Conservation (phyloP, 1,140 invertebrate species). For the Delia radicum region DNA sequence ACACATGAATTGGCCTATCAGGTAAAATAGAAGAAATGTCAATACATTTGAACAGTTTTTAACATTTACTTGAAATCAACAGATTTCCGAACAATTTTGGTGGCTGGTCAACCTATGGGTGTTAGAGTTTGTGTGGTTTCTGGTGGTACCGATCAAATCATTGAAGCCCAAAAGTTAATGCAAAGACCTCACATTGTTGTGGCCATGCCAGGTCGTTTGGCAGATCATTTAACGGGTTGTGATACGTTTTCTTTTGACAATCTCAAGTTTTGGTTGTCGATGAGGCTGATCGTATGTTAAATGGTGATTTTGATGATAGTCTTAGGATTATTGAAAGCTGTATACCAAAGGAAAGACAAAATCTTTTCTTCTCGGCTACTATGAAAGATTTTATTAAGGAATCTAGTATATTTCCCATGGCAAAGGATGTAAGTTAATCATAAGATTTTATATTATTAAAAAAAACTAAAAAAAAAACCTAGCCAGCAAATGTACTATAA, state of each 20-base stretch:
- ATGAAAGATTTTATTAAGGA: conserved; percentile 77
- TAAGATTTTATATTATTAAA: too few relatives aligned
- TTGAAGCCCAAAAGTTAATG: conserved; percentile 82
- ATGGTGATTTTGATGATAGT: conserved; percentile 77
- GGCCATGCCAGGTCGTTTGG: conserved; percentile 86
- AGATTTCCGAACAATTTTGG: conserved; percentile 90
- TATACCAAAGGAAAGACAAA: conserved; percentile 80
- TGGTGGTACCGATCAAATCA: conserved; percentile 90
- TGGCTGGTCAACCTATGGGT: conserved; percentile 82
- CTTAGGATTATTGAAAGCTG: conserved; percentile 79
- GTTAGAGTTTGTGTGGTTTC: conserved; percentile 82
- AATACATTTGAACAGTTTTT: too few relatives aligned
- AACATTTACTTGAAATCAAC: not conserved
- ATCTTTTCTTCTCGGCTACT: conserved; percentile 93
- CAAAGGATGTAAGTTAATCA: conserved; percentile 45
- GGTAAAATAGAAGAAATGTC: conserved; percentile 2
- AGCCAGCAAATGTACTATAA: too few relatives aligned
- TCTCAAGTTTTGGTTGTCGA: conserved; percentile 86
- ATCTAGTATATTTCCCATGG: conserved; percentile 52
- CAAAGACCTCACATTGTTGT: conserved; percentile 92
- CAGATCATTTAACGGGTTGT: conserved; percentile 84
- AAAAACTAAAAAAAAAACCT: too few relatives aligned
- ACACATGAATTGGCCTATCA: conserved; percentile 93
- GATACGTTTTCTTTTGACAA: conserved; percentile 79
- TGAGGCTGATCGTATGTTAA: conserved; percentile 86